Percentiles rank a stretch among this genome's conserved stretches.
Conservation (phyloP, 1,140 invertebrate species). For the Augochlora pura region DNA sequence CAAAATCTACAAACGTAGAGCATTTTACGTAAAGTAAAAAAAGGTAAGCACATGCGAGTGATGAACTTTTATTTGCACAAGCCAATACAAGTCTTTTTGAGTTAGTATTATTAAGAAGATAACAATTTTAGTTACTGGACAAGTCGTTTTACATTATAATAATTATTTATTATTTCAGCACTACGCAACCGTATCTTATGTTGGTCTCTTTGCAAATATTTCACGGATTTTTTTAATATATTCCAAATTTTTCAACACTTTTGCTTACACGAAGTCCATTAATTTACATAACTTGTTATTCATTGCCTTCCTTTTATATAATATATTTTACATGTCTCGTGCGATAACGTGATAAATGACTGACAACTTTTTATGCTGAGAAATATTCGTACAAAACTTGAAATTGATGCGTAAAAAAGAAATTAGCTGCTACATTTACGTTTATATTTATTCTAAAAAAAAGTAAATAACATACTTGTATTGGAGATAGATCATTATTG, state of each 20-base stretch:
- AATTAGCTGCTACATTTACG: background rate
- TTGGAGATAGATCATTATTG: conserved; percentile 32
- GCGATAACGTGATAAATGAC: background rate
- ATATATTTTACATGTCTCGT: background rate
- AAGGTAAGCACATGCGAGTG: conserved; percentile 1
- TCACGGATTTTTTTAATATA: conserved; percentile 1
- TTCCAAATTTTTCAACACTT: conserved; percentile 11
- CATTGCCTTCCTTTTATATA: conserved; percentile 12
- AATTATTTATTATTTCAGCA: conserved; percentile 61
- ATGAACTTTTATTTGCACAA: conserved; percentile 26
- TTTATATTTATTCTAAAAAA: conserved; percentile 7
- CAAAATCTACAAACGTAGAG: conserved; percentile 20
- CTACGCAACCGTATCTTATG: conserved; percentile 19
- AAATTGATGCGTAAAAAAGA: conserved; percentile 27
- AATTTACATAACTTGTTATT: conserved; percentile 23
- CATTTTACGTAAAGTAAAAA: conserved; percentile 21
- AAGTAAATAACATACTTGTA: conserved; percentile 10
- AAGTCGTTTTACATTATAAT: conserved; percentile 35
- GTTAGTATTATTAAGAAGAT: conserved; percentile 32
- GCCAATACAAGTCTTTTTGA: conserved; percentile 49
- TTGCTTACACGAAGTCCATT: conserved; percentile 12
- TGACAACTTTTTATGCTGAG: conserved; percentile 14
- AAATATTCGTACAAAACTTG: conserved; percentile 6
- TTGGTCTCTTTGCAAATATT: conserved; percentile 27
- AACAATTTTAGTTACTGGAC: conserved; percentile 16